Evolutionary conservation across 2,113 vertebrate species (phyloP), one percentile per base, ranked within the genome.

Genomic region (Gymnorhina tibicen): DNA sequence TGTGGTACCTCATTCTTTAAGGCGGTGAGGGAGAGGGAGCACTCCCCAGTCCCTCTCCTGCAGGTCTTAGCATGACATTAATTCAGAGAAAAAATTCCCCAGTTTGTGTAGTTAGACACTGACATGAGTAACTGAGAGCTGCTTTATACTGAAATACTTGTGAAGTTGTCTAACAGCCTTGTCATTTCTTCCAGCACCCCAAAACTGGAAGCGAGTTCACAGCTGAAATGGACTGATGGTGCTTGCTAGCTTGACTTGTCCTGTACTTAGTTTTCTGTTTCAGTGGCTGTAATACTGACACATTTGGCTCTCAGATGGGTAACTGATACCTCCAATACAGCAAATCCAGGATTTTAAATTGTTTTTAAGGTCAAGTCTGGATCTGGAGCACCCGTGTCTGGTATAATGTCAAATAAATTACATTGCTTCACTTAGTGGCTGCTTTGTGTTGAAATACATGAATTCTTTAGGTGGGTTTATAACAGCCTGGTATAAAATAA

Each of bases 401-500:
- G 64, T 94, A 46, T 44, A 67, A 82, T 91, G 93, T 95, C 73
- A 92, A 96, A 96, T 95, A 95, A 96, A 95, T 92, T 84, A 50
- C 62, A 6, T 85, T 87, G 93, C 93, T 95, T 95, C 89, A 68
- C 44, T 85, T 85, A 44, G 84, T 91, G 89, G 84, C 95, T 96
- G 66, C 60, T 91, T 92, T 91, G 93, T 95, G 84, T 78, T 96
- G 83, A 91, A 96, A 84, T 82, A 33, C 4, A 0, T 50, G 1
- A 67, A n/a, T 78, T 32, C 39, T 58, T 41, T 1, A 80, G 70
- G 58, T 85, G 87, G 58, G 41, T 60, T 81, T 52, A 27, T 60
- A 35, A 79, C 32, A 59, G 69, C 30, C 37, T 53, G 23, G 5
- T 47, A 27, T 63, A 24, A 81, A 67, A 49, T 6, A 30, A 66